Evolutionary conservation across 2,113 vertebrate genomes (phyloP), one percentile per base, ranked within the genome.

Genomic region (Oryzias melastigma): DNA sequence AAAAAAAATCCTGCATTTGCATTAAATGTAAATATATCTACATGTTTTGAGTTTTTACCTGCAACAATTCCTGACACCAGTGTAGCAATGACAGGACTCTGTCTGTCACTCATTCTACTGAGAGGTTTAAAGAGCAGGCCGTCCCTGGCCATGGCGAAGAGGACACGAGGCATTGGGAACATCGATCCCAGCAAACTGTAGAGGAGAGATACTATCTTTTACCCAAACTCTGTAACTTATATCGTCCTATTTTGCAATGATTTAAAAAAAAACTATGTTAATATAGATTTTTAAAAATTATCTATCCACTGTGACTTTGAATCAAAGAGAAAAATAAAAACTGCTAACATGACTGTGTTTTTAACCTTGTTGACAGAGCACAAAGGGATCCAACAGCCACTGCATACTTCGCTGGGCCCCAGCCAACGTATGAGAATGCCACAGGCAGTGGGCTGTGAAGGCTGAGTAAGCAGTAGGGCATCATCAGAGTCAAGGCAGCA

Each of bases 151-250:
- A 98, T 98, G 7, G 96, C 94, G 5, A 95, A 96, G 75, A 99
- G 94, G 63, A 99, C 94, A 3, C 95, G 94, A 0, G 95, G 97
- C 95, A 97, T 98, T 4, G 96, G 97, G 71, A 98, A 97, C 94
- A 98, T 98, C 43, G 94, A 91, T 44, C 96, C 97, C 10, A 98
- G 85, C 43, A 99, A 90, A 73, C 97, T 98, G 0, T 14, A 5
- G 44, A 7, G 16, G 74, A 64, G 54, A 55, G 17, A 1, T 54
- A 13, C 22, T 35, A 55, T 42, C 12, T 35, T 16, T 27, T 5
- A 55, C 18, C 1, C 41, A 22, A 7, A n/a, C 35, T 10, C 8
- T 35, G 10, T 35, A 10, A 35, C 8, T 29, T 29, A 12, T 35
- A 12, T 13, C 12, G 8, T 35, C 35, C 2, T 3, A 1, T 35